Evolutionary conservation across 2,797 vertebrate genomes (phyloP).

Genomic region (Hydrolagus colliei): DNA sequence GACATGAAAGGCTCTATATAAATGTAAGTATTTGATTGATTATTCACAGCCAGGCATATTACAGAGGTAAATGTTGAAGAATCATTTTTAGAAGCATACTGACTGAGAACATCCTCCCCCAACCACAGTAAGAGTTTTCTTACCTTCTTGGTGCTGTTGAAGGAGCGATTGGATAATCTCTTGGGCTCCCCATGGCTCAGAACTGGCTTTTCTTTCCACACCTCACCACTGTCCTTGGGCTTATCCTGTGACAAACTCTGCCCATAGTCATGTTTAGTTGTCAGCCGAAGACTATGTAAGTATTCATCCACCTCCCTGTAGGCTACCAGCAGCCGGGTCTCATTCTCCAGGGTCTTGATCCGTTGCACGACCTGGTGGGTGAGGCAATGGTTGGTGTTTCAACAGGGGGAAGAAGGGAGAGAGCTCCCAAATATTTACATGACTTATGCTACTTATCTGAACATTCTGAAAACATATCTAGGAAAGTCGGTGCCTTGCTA

Average conservation of each 20-base stretch:
- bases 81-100: no score
- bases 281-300: conserved; percentile 60
- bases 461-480: no score
- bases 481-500: no score
- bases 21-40: no score
- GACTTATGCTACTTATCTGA: no score
- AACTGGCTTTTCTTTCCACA: conserved; percentile 62
- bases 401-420: no score
- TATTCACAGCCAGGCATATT: no score
- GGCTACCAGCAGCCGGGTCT: conserved; percentile 79
- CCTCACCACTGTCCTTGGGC: conserved; percentile 56
- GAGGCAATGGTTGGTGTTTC: neutral
- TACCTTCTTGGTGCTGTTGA: conserved; percentile 76
- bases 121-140: neutral
- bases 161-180: conserved; percentile 61
- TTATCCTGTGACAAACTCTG: conserved; percentile 41
- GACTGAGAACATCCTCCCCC: no score
- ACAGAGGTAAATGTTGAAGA: no score
- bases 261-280: conserved; percentile 71
- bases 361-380: conserved; percentile 74
- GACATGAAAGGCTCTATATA: no score
- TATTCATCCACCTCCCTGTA: conserved; percentile 79
- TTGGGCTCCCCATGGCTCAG: conserved; percentile 53
- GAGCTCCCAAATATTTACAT: no score
- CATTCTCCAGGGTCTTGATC: conserved; percentile 71